Evolutionary conservation across 2,797 vertebrate genomes (phyloP), one percentile per base, ranked within the genome.

Genomic region (Oryzias sinensis): DNA sequence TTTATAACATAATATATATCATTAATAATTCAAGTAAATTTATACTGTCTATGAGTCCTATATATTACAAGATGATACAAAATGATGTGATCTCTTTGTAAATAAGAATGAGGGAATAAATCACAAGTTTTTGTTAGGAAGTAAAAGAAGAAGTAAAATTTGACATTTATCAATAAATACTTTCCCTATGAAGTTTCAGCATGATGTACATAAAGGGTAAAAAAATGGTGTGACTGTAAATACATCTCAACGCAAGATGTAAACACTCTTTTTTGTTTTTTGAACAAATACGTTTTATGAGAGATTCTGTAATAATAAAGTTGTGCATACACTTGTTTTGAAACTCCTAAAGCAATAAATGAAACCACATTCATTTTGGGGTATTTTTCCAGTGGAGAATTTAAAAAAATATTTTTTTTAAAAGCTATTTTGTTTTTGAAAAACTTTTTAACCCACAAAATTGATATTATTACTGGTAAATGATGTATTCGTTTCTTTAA

Each of bases 301-400:
- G 46, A 76, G 71, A 82, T 64, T 84, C 56, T 79, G 75, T 80
- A 74, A 76, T 51, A 48, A 75, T 66, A 72, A n/a, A 58, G 77
- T 83, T 83, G 80, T 74, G 59, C 46, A 70, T 74, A 74, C 77
- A 73, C 73, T 87, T 81, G 76, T 86, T 83, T 83, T 75, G 61
- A 86, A 75, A 66, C 80, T 82, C 70, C 81, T 62, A 66, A 76
- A 90, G 85, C 84, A 90, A 90, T 91, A 89, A 89, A 88, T 72
- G 49, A 68, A 74, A 74, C 80, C 53, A 71, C 62, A 68, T 65
- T 81, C 27, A 15, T 11, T 33, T 33, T 33, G 29, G 29, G 29
- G 29, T 29, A 29, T 29, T 6, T 6, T 29, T 33, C 29, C 29
- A 33, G 27, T 7, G 7, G 6, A 27, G 6, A 27, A 7, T 27